Conservation (phyloP, 1,140 invertebrate species). For the Trichonephila clavata region DNA sequence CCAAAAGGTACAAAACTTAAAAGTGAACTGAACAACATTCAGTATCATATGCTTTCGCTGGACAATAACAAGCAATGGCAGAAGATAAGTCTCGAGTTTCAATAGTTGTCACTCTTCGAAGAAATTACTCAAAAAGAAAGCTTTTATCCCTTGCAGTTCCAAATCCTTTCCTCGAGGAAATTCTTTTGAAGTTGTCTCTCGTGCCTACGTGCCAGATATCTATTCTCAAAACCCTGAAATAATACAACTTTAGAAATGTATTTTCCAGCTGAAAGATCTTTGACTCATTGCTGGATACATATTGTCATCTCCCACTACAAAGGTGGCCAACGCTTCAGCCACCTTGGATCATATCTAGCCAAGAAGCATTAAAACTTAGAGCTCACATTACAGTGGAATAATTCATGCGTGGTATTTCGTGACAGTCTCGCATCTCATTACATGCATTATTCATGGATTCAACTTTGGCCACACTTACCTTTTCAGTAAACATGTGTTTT, state of each 20-base stretch:
- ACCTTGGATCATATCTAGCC: background rate
- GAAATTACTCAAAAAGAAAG: conserved; percentile 23
- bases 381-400: conserved; percentile 59
- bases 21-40: too few relatives aligned
- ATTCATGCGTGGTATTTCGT: conserved; percentile 69
- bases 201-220: conserved; percentile 12
- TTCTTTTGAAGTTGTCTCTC: conserved; percentile 13
- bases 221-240: background rate
- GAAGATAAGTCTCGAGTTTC: background rate
- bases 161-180: conserved; percentile 13
- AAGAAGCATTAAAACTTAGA: conserved; percentile 20
- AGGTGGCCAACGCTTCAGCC: background rate
- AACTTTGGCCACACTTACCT: conserved; percentile 58
- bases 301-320: conserved; percentile 1
- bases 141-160: background rate
- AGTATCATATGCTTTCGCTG: background rate
- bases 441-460: conserved; percentile 72
- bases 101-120: conserved; percentile 4
- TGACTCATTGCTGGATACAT: conserved; percentile 13
- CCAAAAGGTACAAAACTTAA: too few relatives aligned
- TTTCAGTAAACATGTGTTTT: conserved; percentile 73
- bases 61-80: background rate
- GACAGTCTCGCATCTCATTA: conserved; percentile 67
- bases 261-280: background rate
- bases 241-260: conserved; percentile 41